phyloP scores from a whole-genome alignment of 2,797 vertebrate species.

The Chiroxiphia lanceolata region DNA sequence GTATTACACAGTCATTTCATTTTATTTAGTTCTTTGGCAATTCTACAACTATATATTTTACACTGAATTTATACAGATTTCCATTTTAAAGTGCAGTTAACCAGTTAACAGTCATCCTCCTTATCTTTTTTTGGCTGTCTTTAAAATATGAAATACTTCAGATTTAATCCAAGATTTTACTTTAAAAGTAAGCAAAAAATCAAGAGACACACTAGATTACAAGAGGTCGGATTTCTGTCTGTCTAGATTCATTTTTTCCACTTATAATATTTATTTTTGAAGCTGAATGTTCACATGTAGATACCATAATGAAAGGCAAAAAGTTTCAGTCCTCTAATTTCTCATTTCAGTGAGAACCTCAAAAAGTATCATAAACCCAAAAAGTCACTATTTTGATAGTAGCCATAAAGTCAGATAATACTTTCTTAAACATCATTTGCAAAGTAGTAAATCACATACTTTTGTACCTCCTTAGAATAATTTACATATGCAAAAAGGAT shows the following conservation, averaged over 20 bases:
- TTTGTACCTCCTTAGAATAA: background rate
- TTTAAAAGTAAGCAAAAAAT: background rate
- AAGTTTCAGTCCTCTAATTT: background rate
- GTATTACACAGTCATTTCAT: background rate
- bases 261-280: background rate
- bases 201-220: background rate
- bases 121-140: background rate
- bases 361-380: background rate
- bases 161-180: background rate
- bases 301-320: background rate
- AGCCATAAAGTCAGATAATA: background rate
- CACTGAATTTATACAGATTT: background rate
- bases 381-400: background rate
- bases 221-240: background rate
- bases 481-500: background rate
- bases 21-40: background rate
- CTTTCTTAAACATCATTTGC: background rate
- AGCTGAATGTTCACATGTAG: fast-evolving
- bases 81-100: background rate
- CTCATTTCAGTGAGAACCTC: background rate
- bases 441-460: background rate
- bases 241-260: background rate
- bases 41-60: background rate
- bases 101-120: background rate
- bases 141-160: background rate